Evolutionary conservation across 2,797 vertebrate species (phyloP).

Genomic region (Crax fasciolata): DNA sequence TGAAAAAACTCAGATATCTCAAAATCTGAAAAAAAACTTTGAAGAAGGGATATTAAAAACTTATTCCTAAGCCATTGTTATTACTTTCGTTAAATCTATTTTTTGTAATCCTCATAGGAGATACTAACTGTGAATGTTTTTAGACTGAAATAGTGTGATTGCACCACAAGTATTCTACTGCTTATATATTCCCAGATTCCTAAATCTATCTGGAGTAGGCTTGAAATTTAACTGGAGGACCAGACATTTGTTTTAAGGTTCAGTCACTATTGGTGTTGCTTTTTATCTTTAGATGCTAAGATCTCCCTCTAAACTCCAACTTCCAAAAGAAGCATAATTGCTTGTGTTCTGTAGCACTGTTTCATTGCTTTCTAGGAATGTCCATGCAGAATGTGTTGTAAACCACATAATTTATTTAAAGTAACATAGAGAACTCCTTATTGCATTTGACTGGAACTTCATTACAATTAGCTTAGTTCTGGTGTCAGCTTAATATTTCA

Average conservation of each 20-base stretch:
- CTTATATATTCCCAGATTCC: not conserved
- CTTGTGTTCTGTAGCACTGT: not conserved
- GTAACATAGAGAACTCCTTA: not conserved
- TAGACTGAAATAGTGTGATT: not conserved
- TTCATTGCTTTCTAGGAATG: not conserved
- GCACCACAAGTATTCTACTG: not conserved
- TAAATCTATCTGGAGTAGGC: not conserved
- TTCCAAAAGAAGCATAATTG: not conserved
- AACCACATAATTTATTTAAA: not conserved
- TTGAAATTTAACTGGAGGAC: not conserved
- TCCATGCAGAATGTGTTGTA: not conserved
- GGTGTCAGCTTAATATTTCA: not conserved
- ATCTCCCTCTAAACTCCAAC: not conserved
- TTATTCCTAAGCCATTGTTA: not conserved
- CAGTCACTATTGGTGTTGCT: not conserved
- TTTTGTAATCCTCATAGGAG: not conserved
- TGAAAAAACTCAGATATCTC: not conserved
- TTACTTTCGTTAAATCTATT: not conserved
- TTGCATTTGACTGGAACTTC: not conserved
- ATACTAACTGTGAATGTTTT: not conserved
- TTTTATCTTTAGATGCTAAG: not conserved
- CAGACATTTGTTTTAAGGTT: not conserved
- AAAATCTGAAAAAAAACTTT: not conserved
- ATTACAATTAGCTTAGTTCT: not conserved
- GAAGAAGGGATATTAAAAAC: not conserved